Evolutionary conservation across 1,140 invertebrate species (phyloP).

Genomic region (Tetramorium simillimum): DNA sequence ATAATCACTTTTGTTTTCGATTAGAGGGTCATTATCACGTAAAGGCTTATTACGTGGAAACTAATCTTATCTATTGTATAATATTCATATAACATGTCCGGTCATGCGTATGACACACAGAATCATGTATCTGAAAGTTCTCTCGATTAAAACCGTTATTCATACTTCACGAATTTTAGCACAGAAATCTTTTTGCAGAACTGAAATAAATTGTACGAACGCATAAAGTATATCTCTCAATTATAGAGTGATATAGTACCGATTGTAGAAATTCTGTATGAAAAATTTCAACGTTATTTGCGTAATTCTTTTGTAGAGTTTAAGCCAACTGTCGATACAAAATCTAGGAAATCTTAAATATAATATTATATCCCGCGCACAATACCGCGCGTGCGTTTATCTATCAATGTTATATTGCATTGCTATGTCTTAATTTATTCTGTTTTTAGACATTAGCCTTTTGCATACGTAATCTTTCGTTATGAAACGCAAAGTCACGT

Average conservation of each 20-base stretch:
- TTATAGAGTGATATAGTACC: not conserved
- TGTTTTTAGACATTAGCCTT: not conserved
- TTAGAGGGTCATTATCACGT: slow-evolving; percentile 14
- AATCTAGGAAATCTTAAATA: not conserved
- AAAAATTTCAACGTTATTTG: not conserved
- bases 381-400: not conserved
- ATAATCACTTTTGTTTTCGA: not conserved
- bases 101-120: not conserved
- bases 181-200: not conserved
- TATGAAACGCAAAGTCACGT: not conserved
- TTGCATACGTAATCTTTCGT: not conserved
- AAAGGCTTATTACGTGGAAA: slow-evolving; percentile 56
- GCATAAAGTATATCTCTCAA: not conserved
- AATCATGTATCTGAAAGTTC: not conserved
- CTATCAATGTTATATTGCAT: not conserved
- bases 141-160: not conserved
- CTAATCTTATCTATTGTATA: slow-evolving; percentile 24
- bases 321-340: not conserved
- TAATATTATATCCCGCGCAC: not conserved
- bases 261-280: not conserved
- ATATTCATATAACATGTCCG: slow-evolving; percentile 8
- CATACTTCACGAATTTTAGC: not conserved
- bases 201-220: not conserved
- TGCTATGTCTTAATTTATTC: not conserved
- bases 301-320: not conserved